A percentile compares a stretch with the other conserved stretches of the same genome.
Evolutionary conservation across 1,140 invertebrate species (phyloP).

Genomic region (Dufourea novaeangliae): DNA sequence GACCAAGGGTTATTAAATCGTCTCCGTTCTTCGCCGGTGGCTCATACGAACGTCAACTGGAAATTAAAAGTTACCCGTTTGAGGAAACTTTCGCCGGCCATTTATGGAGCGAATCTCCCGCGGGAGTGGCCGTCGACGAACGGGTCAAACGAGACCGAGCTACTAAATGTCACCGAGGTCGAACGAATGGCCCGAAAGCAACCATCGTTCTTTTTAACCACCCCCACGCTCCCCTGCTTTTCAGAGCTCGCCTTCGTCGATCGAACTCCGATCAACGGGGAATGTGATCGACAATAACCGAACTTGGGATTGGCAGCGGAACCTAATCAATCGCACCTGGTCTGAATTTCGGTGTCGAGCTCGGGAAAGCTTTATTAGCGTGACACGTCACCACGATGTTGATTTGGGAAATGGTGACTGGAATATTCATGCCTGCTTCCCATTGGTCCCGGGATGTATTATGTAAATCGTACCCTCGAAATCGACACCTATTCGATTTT

Average conservation of each 20-base stretch:
- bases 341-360: background rate
- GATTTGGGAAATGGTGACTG: too few species aligned
- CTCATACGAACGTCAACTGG: conserved; percentile 56
- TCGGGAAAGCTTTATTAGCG: too few species aligned
- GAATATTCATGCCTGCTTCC: too few species aligned
- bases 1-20: conserved; percentile 54
- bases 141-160: conserved; percentile 32
- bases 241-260: background rate
- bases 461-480: too few species aligned
- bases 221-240: too few species aligned
- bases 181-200: background rate
- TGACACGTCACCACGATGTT: too few species aligned
- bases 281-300: conserved; percentile 2
- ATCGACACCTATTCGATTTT: too few species aligned
- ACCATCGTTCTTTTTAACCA: background rate
- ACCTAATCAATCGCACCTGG: background rate
- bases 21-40: conserved; percentile 36
- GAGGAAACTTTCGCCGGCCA: conserved; percentile 51
- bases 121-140: background rate
- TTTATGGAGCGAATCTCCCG: conserved; percentile 50
- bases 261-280: background rate
- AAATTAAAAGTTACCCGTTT: conserved; percentile 62
- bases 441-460: too few species aligned
- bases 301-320: background rate
- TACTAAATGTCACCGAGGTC: background rate